phyloP scores from a whole-genome alignment of 2,888 invertebrate genomes.

The Crepidodera aurea region DNA sequence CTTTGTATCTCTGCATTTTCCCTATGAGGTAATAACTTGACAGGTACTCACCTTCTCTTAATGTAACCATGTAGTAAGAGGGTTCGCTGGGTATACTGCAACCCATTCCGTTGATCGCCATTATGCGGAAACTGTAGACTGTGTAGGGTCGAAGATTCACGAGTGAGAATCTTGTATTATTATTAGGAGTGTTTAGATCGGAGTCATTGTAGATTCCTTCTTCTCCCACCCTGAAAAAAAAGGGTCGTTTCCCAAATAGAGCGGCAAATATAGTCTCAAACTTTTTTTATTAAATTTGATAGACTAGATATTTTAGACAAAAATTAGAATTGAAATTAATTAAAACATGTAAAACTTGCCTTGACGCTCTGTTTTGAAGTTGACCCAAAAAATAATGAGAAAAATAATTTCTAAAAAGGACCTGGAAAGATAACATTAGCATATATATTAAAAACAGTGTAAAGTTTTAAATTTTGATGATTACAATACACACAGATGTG shows the following conservation, averaged over 20 bases:
- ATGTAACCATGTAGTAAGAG: slow-evolving; percentile 77
- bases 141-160: slow-evolving; percentile 75
- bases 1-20: no score
- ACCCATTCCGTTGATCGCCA: slow-evolving; percentile 77
- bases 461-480: no score
- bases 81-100: slow-evolving; percentile 73
- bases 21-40: no score
- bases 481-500: no score
- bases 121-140: slow-evolving; percentile 77
- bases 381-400: neutral
- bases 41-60: slow-evolving; percentile 72
- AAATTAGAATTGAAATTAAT: no score
- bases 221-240: slow-evolving; percentile 71
- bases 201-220: slow-evolving; percentile 73
- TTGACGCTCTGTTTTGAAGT: slow-evolving; percentile 4
- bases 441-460: no score
- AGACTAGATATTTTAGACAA: no score
- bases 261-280: no score
- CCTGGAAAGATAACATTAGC: no score
- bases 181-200: slow-evolving; percentile 62
- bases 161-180: slow-evolving; percentile 72
- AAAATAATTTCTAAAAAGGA: no score
- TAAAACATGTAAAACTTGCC: neutral
- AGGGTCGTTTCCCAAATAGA: slow-evolving; percentile 23
- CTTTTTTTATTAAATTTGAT: slow-evolving; percentile 13